These are phyloP conservation scores for Dryobota labecula DNA, from an alignment of 2,888 invertebrate species.

Conservation along the genomic window DNA sequence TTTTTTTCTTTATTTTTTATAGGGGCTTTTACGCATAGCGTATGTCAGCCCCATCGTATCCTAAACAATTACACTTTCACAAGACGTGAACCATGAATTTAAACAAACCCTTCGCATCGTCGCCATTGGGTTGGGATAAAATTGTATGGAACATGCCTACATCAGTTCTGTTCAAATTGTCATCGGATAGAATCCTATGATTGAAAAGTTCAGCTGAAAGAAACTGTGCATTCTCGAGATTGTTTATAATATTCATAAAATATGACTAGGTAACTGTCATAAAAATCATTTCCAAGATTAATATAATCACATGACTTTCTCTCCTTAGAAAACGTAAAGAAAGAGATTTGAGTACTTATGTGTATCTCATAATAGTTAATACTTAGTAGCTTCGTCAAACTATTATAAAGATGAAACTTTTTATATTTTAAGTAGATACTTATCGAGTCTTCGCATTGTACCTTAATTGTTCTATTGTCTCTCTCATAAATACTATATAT, in stretches of 20 bases:
- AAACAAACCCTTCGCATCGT: too few relatives aligned
- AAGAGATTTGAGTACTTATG: neutral
- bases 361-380: constrained; percentile 11
- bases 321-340: neutral
- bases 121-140: too few relatives aligned
- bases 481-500: constrained; percentile 7
- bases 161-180: too few relatives aligned
- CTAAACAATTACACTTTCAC: too few relatives aligned
- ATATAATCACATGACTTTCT: constrained; percentile 1
- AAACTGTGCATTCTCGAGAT: neutral
- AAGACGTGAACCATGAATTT: too few relatives aligned
- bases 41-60: too few relatives aligned
- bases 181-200: neutral
- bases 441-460: constrained; percentile 19
- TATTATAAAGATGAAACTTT: constrained; percentile 8
- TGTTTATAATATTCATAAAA: neutral
- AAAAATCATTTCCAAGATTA: neutral
- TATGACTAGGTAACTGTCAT: too few relatives aligned
- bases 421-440: constrained; percentile 4
- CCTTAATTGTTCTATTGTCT: constrained; percentile 38
- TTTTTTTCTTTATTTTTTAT: too few relatives aligned
- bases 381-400: neutral
- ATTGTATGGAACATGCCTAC: too few relatives aligned
- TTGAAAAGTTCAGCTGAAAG: neutral
- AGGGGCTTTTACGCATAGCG: too few relatives aligned